Conservation (phyloP, 2,797 vertebrate genomes). For the Gymnopithys bicolor region DNA sequence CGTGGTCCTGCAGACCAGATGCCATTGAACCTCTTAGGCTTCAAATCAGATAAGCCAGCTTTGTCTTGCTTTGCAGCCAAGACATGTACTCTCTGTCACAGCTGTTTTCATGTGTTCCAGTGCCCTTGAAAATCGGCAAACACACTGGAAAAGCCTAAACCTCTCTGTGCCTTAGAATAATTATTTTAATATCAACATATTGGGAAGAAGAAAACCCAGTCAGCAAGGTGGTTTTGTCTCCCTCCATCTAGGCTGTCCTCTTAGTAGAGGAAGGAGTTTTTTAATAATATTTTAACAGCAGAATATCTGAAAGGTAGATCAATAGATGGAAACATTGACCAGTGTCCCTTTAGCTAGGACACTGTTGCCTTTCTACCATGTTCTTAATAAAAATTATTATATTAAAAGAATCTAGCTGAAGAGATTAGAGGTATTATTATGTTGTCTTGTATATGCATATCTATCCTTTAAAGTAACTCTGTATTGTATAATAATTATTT, state of each 20-base stretch:
- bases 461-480: background rate
- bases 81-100: background rate
- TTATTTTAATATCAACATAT: background rate
- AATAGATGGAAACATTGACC: background rate
- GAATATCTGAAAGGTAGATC: background rate
- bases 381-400: background rate
- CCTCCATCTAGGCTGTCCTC: background rate
- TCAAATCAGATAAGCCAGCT: background rate
- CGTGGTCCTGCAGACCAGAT: accelerated
- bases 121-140: background rate
- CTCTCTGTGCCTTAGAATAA: background rate
- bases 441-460: background rate
- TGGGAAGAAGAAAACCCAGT: background rate
- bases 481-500: background rate
- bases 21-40: background rate
- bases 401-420: background rate
- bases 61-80: background rate
- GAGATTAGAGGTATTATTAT: background rate
- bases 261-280: background rate
- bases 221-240: background rate
- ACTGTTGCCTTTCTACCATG: background rate
- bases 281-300: background rate
- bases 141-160: background rate
- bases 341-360: background rate
- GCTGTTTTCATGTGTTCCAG: background rate